Evolutionary conservation across 1,140 invertebrate genomes (phyloP).

Genomic region (Ceratina australensis): DNA sequence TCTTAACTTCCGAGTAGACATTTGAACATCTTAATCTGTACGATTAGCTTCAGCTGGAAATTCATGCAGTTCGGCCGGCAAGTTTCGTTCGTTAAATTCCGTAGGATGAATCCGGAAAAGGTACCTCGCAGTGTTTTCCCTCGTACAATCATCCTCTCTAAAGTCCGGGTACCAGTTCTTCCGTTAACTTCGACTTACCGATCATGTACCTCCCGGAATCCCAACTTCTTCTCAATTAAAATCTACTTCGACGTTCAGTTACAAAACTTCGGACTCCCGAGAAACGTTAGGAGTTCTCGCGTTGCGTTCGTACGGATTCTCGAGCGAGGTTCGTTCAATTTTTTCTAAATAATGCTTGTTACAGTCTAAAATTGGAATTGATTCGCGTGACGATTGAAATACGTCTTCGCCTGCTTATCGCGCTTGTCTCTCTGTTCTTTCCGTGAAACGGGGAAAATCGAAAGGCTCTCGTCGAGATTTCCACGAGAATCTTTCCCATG

Average conservation of each 20-base stretch:
- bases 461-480: slow-evolving; percentile 5
- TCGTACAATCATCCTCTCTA: not conserved
- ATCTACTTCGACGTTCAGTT: not conserved
- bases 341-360: no score
- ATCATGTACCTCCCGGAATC: not conserved
- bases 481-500: slow-evolving; percentile 10
- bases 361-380: no score
- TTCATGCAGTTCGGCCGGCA: not conserved
- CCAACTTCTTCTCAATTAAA: not conserved
- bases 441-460: slow-evolving; percentile 6
- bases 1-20: not conserved
- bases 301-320: no score
- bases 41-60: not conserved
- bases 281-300: no score
- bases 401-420: not conserved
- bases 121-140: not conserved
- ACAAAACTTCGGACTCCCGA: not conserved
- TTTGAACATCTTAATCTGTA: not conserved
- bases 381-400: slow-evolving; percentile 1
- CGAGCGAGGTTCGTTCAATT: no score
- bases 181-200: not conserved
- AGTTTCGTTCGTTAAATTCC: slow-evolving; percentile 15
- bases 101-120: not conserved
- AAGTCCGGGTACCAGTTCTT: not conserved
- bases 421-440: not conserved